Evolutionary conservation across 2,888 invertebrate species (phyloP).

Genomic region (Drosophila aldrichi): DNA sequence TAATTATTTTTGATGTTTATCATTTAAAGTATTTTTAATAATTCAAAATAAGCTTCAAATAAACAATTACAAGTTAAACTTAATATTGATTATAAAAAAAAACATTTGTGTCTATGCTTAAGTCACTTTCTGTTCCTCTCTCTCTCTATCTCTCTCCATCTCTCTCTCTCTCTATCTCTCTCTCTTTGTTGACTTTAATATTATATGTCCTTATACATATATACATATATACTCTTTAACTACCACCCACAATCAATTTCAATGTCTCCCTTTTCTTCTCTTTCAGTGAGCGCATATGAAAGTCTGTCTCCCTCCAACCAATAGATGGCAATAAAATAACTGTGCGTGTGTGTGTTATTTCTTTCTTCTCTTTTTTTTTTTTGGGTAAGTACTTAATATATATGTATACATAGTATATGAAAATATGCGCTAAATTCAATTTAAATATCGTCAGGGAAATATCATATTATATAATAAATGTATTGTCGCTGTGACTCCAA

Average conservation of each 20-base stretch:
- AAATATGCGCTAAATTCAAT: background rate
- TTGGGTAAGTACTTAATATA: background rate
- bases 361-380: slow-evolving; percentile 3
- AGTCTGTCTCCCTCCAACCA: slow-evolving; percentile 11
- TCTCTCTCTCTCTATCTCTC: no score
- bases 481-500: background rate
- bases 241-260: background rate
- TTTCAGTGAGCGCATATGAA: slow-evolving; percentile 4
- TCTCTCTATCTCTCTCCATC: background rate
- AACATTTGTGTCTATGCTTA: no score
- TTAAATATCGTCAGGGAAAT: background rate
- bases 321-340: slow-evolving; percentile 4
- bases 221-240: background rate
- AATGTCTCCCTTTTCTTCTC: background rate
- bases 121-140: no score
- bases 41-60: no score
- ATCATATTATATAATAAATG: background rate
- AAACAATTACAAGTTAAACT: no score
- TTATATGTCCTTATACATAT: no score
- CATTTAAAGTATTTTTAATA: no score
- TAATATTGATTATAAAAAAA: no score
- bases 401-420: no score
- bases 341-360: background rate
- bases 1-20: no score
- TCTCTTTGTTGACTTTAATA: background rate